These are phyloP conservation scores for Campylorhamphus procurvoides DNA, from an alignment of 2,113 vertebrate genomes.

Conservation along the genomic window DNA sequence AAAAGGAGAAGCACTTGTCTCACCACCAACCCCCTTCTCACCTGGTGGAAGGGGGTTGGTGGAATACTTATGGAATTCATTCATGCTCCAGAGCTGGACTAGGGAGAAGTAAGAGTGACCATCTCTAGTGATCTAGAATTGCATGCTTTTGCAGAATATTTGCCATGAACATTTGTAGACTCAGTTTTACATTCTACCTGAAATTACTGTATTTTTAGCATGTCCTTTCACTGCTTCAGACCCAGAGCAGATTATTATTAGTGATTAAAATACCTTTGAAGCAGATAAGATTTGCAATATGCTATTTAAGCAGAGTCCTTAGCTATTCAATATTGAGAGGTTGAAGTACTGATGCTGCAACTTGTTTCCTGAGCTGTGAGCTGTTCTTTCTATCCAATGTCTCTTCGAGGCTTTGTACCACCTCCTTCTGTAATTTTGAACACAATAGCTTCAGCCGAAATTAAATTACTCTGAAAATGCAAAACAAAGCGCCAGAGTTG, in stretches of 20 bases:
- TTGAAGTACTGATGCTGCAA: background rate
- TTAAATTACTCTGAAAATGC: background rate
- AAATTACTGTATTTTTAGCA: background rate
- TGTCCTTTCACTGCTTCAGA: background rate
- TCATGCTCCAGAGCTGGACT: background rate
- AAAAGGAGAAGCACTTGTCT: background rate
- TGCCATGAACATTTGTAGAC: rapidly evolving
- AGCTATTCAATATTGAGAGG: background rate
- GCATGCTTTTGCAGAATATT: background rate
- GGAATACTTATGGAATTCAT: background rate
- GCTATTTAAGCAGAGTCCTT: background rate
- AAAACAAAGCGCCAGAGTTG: background rate
- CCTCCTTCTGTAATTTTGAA: background rate
- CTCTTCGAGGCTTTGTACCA: background rate
- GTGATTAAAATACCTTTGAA: background rate
- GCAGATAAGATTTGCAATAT: background rate
- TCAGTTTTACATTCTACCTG: background rate
- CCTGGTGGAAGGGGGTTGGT: background rate
- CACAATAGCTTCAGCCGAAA: background rate
- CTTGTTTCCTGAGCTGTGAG: background rate
- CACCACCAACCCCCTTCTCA: background rate
- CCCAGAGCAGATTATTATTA: background rate
- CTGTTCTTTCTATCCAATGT: background rate
- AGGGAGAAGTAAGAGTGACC: background rate
- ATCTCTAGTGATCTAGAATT: too few species aligned